Percentiles rank a stretch among this genome's conserved stretches.
Conservation (phyloP, 2,113 vertebrate genomes). For the Perca flavescens region DNA sequence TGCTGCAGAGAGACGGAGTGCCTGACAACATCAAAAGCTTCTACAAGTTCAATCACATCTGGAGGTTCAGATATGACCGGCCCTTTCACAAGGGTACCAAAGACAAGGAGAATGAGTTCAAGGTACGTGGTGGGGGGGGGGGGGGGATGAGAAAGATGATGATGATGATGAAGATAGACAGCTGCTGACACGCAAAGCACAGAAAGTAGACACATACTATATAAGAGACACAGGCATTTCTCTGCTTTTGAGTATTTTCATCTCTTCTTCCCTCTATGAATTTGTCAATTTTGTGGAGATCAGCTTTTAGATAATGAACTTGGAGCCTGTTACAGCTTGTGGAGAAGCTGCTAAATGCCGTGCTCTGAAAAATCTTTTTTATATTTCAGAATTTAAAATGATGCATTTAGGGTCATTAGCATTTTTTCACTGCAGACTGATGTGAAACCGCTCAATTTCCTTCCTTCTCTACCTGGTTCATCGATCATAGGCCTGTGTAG, state of each 20-base stretch:
- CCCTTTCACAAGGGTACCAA: constrained; percentile 98
- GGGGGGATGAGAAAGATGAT: neutral
- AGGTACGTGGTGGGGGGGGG: constrained; percentile 82
- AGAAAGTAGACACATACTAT: neutral
- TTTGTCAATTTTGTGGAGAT: neutral
- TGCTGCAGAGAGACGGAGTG: constrained; percentile 95
- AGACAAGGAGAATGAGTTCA: constrained; percentile 99
- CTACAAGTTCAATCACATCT: constrained; percentile 99
- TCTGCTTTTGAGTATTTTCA: neutral
- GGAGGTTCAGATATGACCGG: constrained; percentile 96
- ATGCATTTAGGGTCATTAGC: constrained; percentile 23
- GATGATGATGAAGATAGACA: neutral
- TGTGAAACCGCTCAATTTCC: neutral
- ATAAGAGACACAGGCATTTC: neutral
- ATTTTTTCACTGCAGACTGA: constrained; percentile 2
- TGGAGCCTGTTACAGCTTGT: neutral
- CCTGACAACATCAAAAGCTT: constrained; percentile 99
- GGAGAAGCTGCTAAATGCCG: constrained; percentile 3
- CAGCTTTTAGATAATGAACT: neutral
- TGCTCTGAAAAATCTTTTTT: neutral
- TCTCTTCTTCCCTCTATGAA: neutral
- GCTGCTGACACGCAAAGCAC: neutral
- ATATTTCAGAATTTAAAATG: constrained; percentile 25
- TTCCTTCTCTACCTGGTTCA: neutral
- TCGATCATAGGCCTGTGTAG: neutral